Percentiles rank a stretch among this genome's conserved stretches.
Conservation (phyloP, 2,797 vertebrate species). For the Sebastes kiyomatsui region DNA sequence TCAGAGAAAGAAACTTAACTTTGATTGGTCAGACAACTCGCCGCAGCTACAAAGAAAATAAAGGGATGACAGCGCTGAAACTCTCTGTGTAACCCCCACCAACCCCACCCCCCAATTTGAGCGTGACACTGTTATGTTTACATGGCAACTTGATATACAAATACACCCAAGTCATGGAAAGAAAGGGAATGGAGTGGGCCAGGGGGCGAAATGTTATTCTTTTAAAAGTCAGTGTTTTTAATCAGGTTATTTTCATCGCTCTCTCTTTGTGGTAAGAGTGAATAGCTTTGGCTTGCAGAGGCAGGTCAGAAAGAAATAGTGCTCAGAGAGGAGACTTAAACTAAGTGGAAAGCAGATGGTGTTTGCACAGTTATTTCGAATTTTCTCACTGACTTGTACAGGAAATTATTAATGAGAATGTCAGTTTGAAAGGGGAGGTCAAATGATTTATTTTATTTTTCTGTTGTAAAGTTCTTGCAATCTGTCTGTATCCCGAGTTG, state of each 20-base stretch:
- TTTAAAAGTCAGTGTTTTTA: conserved; percentile 70
- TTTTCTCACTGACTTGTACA: background rate
- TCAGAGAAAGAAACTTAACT: conserved; percentile 36
- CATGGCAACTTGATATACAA: conserved; percentile 86
- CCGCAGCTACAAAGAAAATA: conserved; percentile 65
- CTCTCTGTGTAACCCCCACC: conserved; percentile 48
- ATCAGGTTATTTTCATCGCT: conserved; percentile 71
- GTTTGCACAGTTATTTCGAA: background rate
- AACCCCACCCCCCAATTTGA: conserved; percentile 59
- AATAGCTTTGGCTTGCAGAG: conserved; percentile 57
- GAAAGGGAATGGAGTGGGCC: conserved; percentile 57
- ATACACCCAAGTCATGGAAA: conserved; percentile 81
- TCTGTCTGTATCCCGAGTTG: background rate
- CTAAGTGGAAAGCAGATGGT: conserved; percentile 26
- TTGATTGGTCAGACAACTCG: conserved; percentile 62
- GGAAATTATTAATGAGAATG: background rate
- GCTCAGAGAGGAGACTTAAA: conserved; percentile 24
- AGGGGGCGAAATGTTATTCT: conserved; percentile 66
- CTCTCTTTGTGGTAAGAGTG: conserved; percentile 49
- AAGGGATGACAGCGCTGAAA: conserved; percentile 70
- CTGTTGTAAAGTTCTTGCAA: background rate
- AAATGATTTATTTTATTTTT: background rate
- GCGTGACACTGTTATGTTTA: conserved; percentile 83
- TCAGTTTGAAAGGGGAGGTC: background rate
- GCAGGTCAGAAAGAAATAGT: conserved; percentile 61